Base-by-base conservation (phyloP, 2,113 vertebrate genomes). In the Tupaia chinensis region DNA sequence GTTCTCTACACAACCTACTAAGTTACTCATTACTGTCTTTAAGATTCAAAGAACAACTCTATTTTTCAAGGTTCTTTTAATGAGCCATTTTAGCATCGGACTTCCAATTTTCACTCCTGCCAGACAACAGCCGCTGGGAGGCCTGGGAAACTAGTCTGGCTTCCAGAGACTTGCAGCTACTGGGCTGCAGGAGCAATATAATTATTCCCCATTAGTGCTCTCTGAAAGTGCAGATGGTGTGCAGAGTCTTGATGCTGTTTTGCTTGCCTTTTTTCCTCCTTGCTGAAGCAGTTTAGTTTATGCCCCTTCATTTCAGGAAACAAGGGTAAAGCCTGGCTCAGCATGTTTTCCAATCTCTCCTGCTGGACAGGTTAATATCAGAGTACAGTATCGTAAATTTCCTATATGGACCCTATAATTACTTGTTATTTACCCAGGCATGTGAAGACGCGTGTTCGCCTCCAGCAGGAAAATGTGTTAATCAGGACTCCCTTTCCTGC, bases 161-260 rank as follows among this genome's bases (percentile, higher is more conserved):
- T 87, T 69, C 93, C 95, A 83, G 89, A 97, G 77, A 79, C 70
- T 87, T 25, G 7, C 3, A 44, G 22, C 76, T 92, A 44, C 60
- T 74, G 85, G 96, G n/a, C 27, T 89, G 23, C 89, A 92, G 72
- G 58, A 96, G 95, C 76, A 69, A 54, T 81, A 1, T 86, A 94
- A 96, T 97, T 89, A 89, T 87, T 95, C 72, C 95, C 95, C 83
- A 79, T 97, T 96, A 96, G 94, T 95, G 96, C 70, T 96, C 84
- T 68, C 13, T 95, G 93, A 54, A 88, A 95, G 95, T 95, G 60
- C 79, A 91, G 0, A 0, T 79, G 89, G 94, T 81, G 7, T n/a
- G 66, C 58, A 29, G 85, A 25, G 56, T 94, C 94, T 58, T 9
- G n/a, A 73, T 60, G 61, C 70, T 11, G 20, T 54, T 78, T 19